These are phyloP conservation scores for Lagodon rhomboides DNA, from an alignment of 2,797 vertebrate genomes.

Conservation along the genomic window DNA sequence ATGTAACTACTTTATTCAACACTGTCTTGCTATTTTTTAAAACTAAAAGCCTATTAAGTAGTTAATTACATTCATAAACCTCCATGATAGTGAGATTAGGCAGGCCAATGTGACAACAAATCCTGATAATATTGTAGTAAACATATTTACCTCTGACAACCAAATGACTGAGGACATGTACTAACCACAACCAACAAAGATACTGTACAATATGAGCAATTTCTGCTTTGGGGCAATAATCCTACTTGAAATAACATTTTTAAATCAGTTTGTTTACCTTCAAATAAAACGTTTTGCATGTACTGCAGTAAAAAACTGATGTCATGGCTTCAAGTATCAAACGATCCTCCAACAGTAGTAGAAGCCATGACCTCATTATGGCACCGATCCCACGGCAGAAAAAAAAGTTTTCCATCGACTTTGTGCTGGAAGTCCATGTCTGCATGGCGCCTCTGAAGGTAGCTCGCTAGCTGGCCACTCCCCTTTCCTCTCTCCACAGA, in stretches of 20 bases:
- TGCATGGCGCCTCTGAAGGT: constrained; percentile 68
- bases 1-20: constrained; percentile 22
- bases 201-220: not conserved
- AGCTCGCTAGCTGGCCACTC: constrained; percentile 64
- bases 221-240: not conserved
- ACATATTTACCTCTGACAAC: not conserved
- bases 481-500: constrained; percentile 79
- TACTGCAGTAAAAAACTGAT: constrained; percentile 1
- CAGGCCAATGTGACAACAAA: not conserved
- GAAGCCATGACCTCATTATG: constrained; percentile 65
- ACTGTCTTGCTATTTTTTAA: not conserved
- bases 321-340: constrained; percentile 29
- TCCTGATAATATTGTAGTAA: not conserved
- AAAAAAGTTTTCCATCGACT: constrained; percentile 56
- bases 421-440: constrained; percentile 62
- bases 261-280: not conserved
- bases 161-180: not conserved
- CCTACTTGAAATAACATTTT: not conserved
- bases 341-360: constrained; percentile 42
- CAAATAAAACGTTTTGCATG: constrained; percentile 6
- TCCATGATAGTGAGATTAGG: not conserved
- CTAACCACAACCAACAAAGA: not conserved
- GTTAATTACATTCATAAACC: not conserved
- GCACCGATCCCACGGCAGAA: constrained; percentile 62
- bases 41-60: not conserved